These are phyloP conservation scores for Datnioides undecimradiatus DNA, from an alignment of 2,113 vertebrate genomes.

Conservation along the genomic window DNA sequence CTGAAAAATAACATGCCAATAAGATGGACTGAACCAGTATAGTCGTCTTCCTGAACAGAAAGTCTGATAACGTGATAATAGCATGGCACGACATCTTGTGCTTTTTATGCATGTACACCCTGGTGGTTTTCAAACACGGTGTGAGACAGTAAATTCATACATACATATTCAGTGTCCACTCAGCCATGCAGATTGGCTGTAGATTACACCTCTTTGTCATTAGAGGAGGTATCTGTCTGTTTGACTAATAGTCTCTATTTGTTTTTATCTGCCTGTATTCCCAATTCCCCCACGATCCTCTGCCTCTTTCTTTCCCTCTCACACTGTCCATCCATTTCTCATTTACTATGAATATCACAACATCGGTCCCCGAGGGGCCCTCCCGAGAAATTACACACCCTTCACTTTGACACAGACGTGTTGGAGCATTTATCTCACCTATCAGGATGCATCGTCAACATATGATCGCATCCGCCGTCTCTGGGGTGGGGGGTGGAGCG, in stretches of 20 bases:
- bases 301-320: slow-evolving; percentile 8
- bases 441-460: slow-evolving; percentile 74
- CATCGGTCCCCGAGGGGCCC: slow-evolving; percentile 62
- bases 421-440: slow-evolving; percentile 79
- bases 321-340: slow-evolving; percentile 70
- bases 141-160: neutral
- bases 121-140: too few species aligned
- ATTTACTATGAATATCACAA: slow-evolving; percentile 73
- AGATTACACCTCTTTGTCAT: slow-evolving; percentile 17
- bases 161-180: neutral
- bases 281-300: slow-evolving; percentile 44
- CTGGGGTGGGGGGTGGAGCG: slow-evolving; percentile 1
- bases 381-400: slow-evolving; percentile 76
- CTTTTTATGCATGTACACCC: too few species aligned
- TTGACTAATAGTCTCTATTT: slow-evolving; percentile 59
- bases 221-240: slow-evolving; percentile 39
- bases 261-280: slow-evolving; percentile 51
- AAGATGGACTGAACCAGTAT: neutral
- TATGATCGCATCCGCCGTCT: slow-evolving; percentile 61
- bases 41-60: slow-evolving; percentile 11
- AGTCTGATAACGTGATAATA: neutral
- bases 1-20: neutral
- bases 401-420: slow-evolving; percentile 71
- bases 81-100: neutral
- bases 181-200: neutral